These are phyloP conservation scores for Cryptus viduatorius DNA, from an alignment of 2,888 invertebrate genomes.

Conservation along the genomic window DNA sequence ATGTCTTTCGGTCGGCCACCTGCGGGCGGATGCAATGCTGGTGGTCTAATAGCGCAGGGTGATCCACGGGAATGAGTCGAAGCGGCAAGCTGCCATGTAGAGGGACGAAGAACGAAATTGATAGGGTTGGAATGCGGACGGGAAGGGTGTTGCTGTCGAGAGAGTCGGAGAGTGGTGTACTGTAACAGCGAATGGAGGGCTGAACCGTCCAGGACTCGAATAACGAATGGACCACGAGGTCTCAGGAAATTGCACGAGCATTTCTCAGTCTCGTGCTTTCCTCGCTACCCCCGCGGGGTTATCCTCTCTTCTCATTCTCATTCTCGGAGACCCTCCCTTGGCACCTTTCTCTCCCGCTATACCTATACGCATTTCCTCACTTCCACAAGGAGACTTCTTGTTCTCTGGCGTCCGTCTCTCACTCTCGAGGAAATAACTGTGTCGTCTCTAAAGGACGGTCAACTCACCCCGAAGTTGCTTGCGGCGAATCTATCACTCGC, in stretches of 20 bases:
- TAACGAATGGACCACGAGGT: constrained; percentile 75
- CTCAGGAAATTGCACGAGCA: constrained; percentile 76
- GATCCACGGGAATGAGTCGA: background rate
- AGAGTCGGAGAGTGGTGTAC: constrained; percentile 39
- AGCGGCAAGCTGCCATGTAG: background rate
- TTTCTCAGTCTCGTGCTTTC: constrained; percentile 70
- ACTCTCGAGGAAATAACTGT: constrained; percentile 3
- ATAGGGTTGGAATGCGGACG: constrained; percentile 53
- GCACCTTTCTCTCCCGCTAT: background rate
- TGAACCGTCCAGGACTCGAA: constrained; percentile 71
- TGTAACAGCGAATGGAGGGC: constrained; percentile 46
- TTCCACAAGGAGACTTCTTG: background rate
- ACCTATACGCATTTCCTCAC: background rate
- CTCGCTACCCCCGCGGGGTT: constrained; percentile 35
- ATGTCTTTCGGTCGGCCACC: background rate
- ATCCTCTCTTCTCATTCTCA: constrained; percentile 35
- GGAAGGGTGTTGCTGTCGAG: constrained; percentile 34
- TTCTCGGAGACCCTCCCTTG: constrained; percentile 18
- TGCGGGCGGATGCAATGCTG: background rate
- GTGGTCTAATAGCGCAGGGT: constrained; percentile 12
- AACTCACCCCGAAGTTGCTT: constrained; percentile 98
- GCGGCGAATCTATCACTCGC: constrained; percentile 99
- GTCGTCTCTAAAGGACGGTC: constrained; percentile 30
- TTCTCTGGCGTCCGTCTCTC: background rate
- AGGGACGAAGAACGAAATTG: constrained; percentile 44